Percentiles rank a stretch among this genome's conserved stretches.
phyloP scores from a whole-genome alignment of 2,888 invertebrate species.

The Lissocephala sabroskyi region DNA sequence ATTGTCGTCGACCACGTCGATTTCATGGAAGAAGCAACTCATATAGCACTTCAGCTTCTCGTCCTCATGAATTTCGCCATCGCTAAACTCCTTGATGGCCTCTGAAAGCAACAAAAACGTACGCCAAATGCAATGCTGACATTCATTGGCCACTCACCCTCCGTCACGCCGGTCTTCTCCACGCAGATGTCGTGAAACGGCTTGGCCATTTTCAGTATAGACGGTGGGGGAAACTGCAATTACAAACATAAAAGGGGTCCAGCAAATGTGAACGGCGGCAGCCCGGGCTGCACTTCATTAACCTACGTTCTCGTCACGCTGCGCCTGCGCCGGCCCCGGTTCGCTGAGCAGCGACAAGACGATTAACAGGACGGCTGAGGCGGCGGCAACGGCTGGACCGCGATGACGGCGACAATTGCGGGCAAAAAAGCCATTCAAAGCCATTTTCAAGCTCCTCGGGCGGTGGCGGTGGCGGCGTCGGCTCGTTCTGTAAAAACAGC shows the following conservation, averaged over 20 bases:
- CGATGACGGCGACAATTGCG: constrained; percentile 27
- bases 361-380: constrained; percentile 54
- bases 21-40: constrained; percentile 71
- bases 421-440: constrained; percentile 58
- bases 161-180: constrained; percentile 67
- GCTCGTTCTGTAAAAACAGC: constrained; percentile 28
- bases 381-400: constrained; percentile 29
- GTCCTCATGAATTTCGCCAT: constrained; percentile 71
- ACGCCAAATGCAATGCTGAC: constrained; percentile 15
- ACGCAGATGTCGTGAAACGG: constrained; percentile 67
- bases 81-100: constrained; percentile 71
- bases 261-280: neutral
- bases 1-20: constrained; percentile 68
- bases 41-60: constrained; percentile 71
- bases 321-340: constrained; percentile 58
- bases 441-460: constrained; percentile 59
- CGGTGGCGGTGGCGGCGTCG: no score
- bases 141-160: constrained; percentile 46
- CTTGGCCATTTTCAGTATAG: constrained; percentile 63
- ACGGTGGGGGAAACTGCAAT: constrained; percentile 69
- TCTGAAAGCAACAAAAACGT: constrained; percentile 44
- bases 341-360: constrained; percentile 55
- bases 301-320: constrained; percentile 68
- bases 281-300: constrained; percentile 43
- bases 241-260: constrained; percentile 35